Conservation (phyloP, 2,113 vertebrate species). For the Corapipo altera region DNA sequence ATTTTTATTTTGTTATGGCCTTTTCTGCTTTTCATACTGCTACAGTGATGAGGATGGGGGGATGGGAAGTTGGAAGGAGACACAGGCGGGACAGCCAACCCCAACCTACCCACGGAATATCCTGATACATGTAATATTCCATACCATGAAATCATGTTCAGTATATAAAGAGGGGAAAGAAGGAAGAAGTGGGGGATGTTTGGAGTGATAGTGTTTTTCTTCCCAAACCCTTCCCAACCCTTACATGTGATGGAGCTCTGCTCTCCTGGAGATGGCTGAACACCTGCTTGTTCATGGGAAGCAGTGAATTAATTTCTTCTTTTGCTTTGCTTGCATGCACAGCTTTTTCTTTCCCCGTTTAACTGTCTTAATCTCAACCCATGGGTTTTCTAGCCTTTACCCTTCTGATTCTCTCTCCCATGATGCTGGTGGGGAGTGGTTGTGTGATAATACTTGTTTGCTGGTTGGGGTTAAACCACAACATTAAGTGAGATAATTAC, state of each 20-base stretch:
- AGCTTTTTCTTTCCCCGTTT: background rate
- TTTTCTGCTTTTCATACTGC: background rate
- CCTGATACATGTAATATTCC: background rate
- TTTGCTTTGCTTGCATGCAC: background rate
- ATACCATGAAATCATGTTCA: background rate
- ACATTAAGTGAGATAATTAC: background rate
- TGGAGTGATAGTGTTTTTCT: background rate
- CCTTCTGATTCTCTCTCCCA: background rate
- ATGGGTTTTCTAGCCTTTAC: background rate
- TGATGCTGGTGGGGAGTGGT: background rate
- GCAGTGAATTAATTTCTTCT: background rate
- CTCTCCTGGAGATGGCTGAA: background rate
- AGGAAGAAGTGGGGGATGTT: background rate
- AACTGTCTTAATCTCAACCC: background rate
- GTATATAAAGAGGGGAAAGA: background rate
- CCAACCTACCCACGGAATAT: background rate
- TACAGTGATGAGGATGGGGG: background rate
- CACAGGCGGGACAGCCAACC: background rate
- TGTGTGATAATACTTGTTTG: background rate
- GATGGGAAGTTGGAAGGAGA: background rate
- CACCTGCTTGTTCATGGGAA: background rate
- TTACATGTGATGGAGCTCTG: fast-evolving
- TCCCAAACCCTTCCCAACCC: background rate
- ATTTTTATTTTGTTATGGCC: background rate
- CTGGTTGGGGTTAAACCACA: background rate